These are phyloP conservation scores for Xenopus tropicalis DNA, from an alignment of 2,113 vertebrate species.

Conservation along the genomic window UCB_Xtro_10.0 CM004448.2:91310501-91311000, in stretches of 20 bases:
- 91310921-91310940: conserved; percentile 48
- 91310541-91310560: too few species aligned
- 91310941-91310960: not conserved
- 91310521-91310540: too few species aligned
- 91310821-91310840: conserved; percentile 58
- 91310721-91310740: too few species aligned
- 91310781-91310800: conserved; percentile 60
- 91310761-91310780: not conserved
- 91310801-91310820: conserved; percentile 66
- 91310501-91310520: too few species aligned
- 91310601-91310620: too few species aligned
- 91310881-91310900: conserved; percentile 57
- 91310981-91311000: not conserved
- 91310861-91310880: conserved; percentile 59
- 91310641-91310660: too few species aligned
- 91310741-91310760: not conserved
- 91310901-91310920: conserved; percentile 49
- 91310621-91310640: too few species aligned
- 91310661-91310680: too few species aligned
- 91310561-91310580: too few species aligned
- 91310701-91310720: too few species aligned
- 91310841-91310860: conserved; percentile 57
- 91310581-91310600: too few species aligned
- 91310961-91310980: conserved; percentile 2
- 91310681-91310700: too few species aligned